Evolutionary conservation across 1,140 invertebrate genomes (phyloP).

Genomic region (Anagrus nilaparvatae): DNA sequence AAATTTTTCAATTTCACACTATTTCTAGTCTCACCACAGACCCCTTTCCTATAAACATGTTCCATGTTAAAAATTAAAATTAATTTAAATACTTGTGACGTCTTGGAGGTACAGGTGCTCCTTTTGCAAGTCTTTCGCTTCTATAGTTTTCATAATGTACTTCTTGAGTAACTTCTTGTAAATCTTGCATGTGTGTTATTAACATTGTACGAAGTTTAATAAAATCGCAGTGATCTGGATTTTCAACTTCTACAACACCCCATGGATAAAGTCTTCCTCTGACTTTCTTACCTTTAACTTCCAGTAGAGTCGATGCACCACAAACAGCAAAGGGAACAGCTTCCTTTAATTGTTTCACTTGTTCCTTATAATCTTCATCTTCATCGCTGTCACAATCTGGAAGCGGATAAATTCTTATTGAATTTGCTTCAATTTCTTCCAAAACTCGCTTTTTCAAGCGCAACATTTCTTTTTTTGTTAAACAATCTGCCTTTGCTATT

Average conservation of each 20-base stretch:
- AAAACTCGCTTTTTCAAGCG: slow-evolving; percentile 79
- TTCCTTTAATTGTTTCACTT: slow-evolving; percentile 83
- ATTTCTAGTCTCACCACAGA: too few species aligned
- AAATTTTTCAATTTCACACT: too few species aligned
- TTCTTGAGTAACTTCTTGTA: slow-evolving; percentile 91
- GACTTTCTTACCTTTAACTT: slow-evolving; percentile 81
- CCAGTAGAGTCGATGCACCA: slow-evolving; percentile 85
- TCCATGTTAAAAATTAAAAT: too few species aligned
- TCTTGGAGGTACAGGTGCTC: slow-evolving; percentile 58
- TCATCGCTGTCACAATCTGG: slow-evolving; percentile 94
- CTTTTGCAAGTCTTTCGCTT: slow-evolving; percentile 74
- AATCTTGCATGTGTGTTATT: slow-evolving; percentile 94
- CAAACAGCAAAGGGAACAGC: slow-evolving; percentile 98
- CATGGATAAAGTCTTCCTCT: slow-evolving; percentile 92
- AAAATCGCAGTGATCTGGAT: slow-evolving; percentile 98
- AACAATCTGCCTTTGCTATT: slow-evolving; percentile 96
- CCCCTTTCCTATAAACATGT: too few species aligned
- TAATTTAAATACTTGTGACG: slow-evolving; percentile 54
- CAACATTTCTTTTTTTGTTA: slow-evolving; percentile 90
- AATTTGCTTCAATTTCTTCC: slow-evolving; percentile 73
- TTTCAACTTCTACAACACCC: slow-evolving; percentile 99
- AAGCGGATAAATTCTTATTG: slow-evolving; percentile 89
- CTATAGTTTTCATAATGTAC: slow-evolving; percentile 97
- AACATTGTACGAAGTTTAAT: slow-evolving; percentile 96
- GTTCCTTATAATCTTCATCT: slow-evolving; percentile 89